phyloP scores from a whole-genome alignment of 2,113 vertebrate genomes.

The Phaetusa simplex region DNA sequence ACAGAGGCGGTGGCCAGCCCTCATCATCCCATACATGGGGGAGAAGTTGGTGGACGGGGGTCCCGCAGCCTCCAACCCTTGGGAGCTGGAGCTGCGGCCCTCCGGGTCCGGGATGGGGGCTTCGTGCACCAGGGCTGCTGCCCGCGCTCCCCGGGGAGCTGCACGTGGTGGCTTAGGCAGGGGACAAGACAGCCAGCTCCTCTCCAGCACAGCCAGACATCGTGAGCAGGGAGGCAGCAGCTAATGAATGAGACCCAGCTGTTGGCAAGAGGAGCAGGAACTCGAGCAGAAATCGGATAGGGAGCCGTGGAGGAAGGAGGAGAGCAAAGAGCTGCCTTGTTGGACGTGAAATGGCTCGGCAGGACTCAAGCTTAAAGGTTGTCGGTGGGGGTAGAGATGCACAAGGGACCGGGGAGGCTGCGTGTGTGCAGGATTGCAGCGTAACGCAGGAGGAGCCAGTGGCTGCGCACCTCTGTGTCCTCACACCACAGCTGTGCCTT shows the following conservation, averaged over 20 bases:
- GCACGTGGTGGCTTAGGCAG: not conserved
- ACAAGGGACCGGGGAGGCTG: not conserved
- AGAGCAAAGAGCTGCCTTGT: not conserved
- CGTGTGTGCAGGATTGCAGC: not conserved
- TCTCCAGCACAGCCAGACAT: not conserved
- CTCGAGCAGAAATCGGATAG: not conserved
- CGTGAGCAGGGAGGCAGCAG: not conserved
- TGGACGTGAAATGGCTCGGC: not conserved
- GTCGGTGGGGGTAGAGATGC: not conserved
- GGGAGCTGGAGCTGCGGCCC: not conserved
- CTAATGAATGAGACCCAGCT: conserved; percentile 25
- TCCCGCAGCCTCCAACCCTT: not conserved
- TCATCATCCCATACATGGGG: accelerated
- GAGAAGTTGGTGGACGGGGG: not conserved
- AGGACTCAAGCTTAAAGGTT: not conserved
- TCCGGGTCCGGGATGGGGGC: not conserved
- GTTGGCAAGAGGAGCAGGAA: conserved; percentile 14
- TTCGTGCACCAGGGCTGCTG: not conserved
- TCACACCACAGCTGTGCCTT: not conserved
- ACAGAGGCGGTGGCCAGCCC: not conserved
- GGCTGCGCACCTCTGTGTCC: not conserved
- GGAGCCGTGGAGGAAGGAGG: not conserved
- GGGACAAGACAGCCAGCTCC: not conserved
- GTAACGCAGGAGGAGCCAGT: not conserved
- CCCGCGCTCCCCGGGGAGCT: not conserved